A percentile compares a stretch with the other conserved stretches of the same genome.
phyloP scores from a whole-genome alignment of 1,140 invertebrate species.

The Nymphalis io region DNA sequence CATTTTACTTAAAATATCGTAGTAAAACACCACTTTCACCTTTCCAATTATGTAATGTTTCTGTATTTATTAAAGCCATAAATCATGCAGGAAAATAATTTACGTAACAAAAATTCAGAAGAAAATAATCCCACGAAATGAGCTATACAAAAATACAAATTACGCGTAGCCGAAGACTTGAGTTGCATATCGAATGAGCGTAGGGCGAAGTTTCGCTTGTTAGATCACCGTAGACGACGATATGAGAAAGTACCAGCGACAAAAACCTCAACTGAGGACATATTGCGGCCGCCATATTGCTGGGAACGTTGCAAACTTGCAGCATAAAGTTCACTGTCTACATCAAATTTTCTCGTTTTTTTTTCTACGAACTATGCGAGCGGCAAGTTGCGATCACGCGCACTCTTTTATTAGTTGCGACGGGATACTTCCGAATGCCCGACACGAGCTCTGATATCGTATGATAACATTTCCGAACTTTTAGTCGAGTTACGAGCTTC shows the following conservation, averaged over 20 bases:
- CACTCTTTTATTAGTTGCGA: constrained; percentile 40
- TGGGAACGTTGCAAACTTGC: constrained; percentile 62
- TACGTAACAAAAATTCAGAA: constrained; percentile 15
- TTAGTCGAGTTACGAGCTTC: constrained; percentile 36
- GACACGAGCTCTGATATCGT: constrained; percentile 36
- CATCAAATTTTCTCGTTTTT: constrained; percentile 54
- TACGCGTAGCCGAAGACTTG: constrained; percentile 55
- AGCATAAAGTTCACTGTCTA: constrained; percentile 53
- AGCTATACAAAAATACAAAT: constrained; percentile 51
- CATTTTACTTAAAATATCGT: constrained; percentile 14
- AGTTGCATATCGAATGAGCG: constrained; percentile 72
- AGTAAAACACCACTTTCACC: background rate
- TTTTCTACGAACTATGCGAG: constrained; percentile 42
- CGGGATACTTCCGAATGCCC: constrained; percentile 39
- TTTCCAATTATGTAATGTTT: background rate
- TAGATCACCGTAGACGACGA: constrained; percentile 73
- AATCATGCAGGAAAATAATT: constrained; percentile 11
- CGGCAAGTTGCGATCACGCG: constrained; percentile 36
- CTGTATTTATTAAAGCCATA: constrained; percentile 8
- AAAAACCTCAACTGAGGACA: constrained; percentile 70
- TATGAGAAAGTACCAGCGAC: constrained; percentile 73
- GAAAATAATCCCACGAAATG: constrained; percentile 20
- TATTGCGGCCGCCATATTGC: constrained; percentile 73
- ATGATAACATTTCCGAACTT: constrained; percentile 38
- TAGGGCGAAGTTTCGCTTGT: constrained; percentile 73